Evolutionary conservation across 2,113 vertebrate species (phyloP).

Genomic region (Emydura subglobosa): DNA sequence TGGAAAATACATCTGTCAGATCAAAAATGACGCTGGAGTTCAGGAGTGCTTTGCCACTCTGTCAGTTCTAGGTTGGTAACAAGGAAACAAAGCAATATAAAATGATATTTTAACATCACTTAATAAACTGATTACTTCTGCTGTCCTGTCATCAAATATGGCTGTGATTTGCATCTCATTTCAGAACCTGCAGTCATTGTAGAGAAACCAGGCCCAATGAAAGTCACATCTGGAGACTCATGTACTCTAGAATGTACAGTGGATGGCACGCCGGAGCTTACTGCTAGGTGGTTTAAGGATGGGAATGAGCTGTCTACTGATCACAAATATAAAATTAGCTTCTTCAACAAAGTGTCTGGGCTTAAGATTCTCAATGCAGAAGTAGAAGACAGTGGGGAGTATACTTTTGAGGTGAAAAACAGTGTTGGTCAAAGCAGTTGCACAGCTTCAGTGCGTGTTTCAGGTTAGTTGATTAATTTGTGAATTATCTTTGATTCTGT

Average conservation of each 20-base stretch:
- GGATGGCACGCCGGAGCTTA: slow-evolving; percentile 92
- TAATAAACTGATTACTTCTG: not conserved
- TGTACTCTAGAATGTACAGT: slow-evolving; percentile 93
- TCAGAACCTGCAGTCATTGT: slow-evolving; percentile 94
- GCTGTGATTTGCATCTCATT: slow-evolving; percentile 66
- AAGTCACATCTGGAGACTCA: slow-evolving; percentile 91
- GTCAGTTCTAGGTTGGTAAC: slow-evolving; percentile 90
- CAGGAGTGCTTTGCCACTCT: slow-evolving; percentile 90
- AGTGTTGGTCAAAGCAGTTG: slow-evolving; percentile 93
- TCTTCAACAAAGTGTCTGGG: slow-evolving; percentile 92
- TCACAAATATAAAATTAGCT: slow-evolving; percentile 93
- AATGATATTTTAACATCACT: not conserved
- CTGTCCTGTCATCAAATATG: not conserved
- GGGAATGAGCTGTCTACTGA: slow-evolving; percentile 89
- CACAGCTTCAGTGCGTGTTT: slow-evolving; percentile 88
- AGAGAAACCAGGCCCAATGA: slow-evolving; percentile 91
- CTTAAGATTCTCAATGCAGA: slow-evolving; percentile 90
- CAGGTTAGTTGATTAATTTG: slow-evolving; percentile 85
- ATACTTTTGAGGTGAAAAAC: slow-evolving; percentile 93
- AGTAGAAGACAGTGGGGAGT: slow-evolving; percentile 89
- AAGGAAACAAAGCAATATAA: not conserved
- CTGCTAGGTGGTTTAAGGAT: slow-evolving; percentile 93
- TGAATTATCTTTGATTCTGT: not conserved
- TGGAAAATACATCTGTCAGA: slow-evolving; percentile 93
- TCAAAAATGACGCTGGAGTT: slow-evolving; percentile 94